Conservation (phyloP, 2,888 invertebrate species). For the Hypomecis atomaria region DNA sequence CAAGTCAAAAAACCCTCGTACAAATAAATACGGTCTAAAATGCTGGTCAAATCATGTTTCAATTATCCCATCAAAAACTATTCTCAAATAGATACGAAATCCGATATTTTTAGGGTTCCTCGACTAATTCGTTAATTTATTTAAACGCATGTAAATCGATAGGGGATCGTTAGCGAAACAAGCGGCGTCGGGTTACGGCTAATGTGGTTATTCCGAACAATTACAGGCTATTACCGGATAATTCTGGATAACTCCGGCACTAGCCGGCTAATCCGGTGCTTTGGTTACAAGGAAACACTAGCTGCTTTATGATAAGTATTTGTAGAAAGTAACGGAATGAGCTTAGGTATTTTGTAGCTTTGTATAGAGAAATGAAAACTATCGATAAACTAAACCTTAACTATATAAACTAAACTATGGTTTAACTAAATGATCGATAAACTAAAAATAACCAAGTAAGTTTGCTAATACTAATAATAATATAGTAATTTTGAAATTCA, state of each 20-base stretch:
- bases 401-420: too few species aligned
- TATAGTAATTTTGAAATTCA: too few species aligned
- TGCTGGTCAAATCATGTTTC: conserved; percentile 19
- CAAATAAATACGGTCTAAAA: neutral
- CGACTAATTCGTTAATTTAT: conserved; percentile 56
- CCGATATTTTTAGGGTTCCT: conserved; percentile 41
- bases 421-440: too few species aligned
- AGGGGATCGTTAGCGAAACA: conserved; percentile 55
- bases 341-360: neutral
- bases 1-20: too few species aligned
- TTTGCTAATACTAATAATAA: too few species aligned
- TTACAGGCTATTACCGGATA: conserved; percentile 70
- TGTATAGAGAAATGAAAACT: too few species aligned
- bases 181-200: conserved; percentile 57
- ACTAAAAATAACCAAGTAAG: too few species aligned
- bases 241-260: conserved; percentile 64
- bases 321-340: conserved; percentile 6
- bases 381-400: too few species aligned
- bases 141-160: conserved; percentile 61
- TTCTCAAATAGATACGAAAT: conserved; percentile 30
- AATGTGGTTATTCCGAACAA: conserved; percentile 75
- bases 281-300: conserved; percentile 49
- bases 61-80: conserved; percentile 25
- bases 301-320: conserved; percentile 28
- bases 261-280: conserved; percentile 50